Evolutionary conservation across 2,888 invertebrate species (phyloP), one percentile per base, ranked within the genome.

Genomic region (Scaptomyza parva): DNA sequence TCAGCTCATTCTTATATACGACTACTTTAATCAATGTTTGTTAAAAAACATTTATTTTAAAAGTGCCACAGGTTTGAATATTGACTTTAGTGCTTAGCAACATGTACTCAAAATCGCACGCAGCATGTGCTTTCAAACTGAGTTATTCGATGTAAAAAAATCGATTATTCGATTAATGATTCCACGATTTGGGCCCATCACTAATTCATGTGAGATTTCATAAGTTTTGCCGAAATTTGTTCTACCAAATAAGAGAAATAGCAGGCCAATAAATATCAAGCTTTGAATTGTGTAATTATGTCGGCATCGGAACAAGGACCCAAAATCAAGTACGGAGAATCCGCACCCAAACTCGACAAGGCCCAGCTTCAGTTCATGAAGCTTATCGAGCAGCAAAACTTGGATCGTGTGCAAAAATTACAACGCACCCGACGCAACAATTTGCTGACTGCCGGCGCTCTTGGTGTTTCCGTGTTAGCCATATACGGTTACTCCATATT

Each of bases 401-500:
- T 94, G 2, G 94, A 95, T 84, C 93, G 97, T 80, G 97, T 96
- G 2, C 89, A 92, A 50, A 95, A 93, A 86, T 88, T 97, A 35
- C 93, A 94, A 80, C 91, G 91, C 55, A 90, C 95, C 20, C 93
- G 95, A 45, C 93, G 92, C 87, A 94, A 93, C 73, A 97, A 97
- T 90, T 92, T 94, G 37, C 88, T 95, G 12, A 94, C 95, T 39
- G 97, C 90, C 22, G 92, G 93, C 7, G 86, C 94, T 0, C 91
- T 96, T 53, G 95, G 95, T 4, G 92, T 93, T 9, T 93, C 94
- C 26, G 96, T 95, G 0, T 65, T 97, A 2, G 94, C 95, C 69
- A 97, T 98, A 88, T 98, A 97, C 91, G 92, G 94, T 28, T 98
- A 98, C 91, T 96, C 97, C 17, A 96, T 97, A 89, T 93, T 93